Base-by-base conservation (phyloP, 2,888 invertebrate genomes). In the Ichneumoninae sp. region DNA sequence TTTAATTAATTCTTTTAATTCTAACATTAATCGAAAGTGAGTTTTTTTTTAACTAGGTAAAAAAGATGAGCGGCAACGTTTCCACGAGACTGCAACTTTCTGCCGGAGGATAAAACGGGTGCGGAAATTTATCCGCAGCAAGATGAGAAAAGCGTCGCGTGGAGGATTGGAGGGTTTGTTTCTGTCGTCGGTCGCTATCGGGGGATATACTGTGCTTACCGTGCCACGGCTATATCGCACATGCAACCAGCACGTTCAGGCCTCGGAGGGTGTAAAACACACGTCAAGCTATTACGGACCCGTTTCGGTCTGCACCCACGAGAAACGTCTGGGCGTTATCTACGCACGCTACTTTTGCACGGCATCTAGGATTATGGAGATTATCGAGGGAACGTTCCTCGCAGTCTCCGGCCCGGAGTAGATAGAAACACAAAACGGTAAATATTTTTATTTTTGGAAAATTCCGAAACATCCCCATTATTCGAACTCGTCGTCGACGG, bases 301-400 rank as follows among this genome's bases (percentile, higher is more conserved):
- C 30, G 16, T 33, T 63, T 63, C 63, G 30, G 26, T 63, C 16
- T 26, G 44, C 44, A 44, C 73, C 30, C 60, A 73, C 60, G 73
- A 60, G 7, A 2, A 26, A 19, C 16, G n/a, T 33, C 33, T 54
- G n/a, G 54, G 50, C 16, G 36, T 16, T 47, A 70, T 47, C 79
- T 52, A 66, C 60, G 84, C 86, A 89, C 88, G 88, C 83, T 85
- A 74, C 85, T 87, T 90, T 90, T 71, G 60, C 86, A 81, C 74
- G 63, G 82, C 77, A 68, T 81, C 71, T 30, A 81, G 90, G 90
- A 90, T 90, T 90, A 90, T 81, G 83, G 86, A 88, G 90, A 90
- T 90, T 90, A 90, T 74, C 77, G 83, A 84, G 73, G 40, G 65
- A 57, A 81, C 36, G 7, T n/a, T 26, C 30, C 63, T 16, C 30